Evolutionary conservation across 2,888 invertebrate genomes (phyloP).

Genomic region (Nomada fabriciana): DNA sequence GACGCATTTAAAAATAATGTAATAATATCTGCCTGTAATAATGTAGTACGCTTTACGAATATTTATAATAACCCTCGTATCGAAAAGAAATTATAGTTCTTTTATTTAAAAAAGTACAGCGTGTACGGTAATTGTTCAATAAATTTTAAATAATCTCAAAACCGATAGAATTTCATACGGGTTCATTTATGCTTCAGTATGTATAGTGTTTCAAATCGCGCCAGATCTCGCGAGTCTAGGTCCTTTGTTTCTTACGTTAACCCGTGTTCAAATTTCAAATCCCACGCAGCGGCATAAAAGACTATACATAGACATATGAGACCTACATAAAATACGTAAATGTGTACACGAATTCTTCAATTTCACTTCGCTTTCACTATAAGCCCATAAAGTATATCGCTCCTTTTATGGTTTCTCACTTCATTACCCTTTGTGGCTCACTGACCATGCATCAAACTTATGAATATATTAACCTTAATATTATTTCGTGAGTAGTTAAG

Average conservation of each 20-base stretch:
- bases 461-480: conserved; percentile 25
- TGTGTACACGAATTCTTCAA: conserved; percentile 38
- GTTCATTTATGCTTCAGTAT: conserved; percentile 6
- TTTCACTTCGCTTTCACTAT: conserved; percentile 29
- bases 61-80: too few species aligned
- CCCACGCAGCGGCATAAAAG: conserved; percentile 27
- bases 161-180: conserved; percentile 38
- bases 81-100: too few species aligned
- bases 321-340: conserved; percentile 15
- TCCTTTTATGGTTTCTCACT: background rate
- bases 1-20: too few species aligned
- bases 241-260: conserved; percentile 26
- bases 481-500: background rate
- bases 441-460: conserved; percentile 3
- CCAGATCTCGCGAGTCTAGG: conserved; percentile 7
- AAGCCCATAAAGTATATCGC: conserved; percentile 4
- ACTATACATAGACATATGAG: conserved; percentile 34
- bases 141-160: conserved; percentile 23
- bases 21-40: too few species aligned
- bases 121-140: background rate
- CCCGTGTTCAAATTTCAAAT: conserved; percentile 30
- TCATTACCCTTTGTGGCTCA: conserved; percentile 23
- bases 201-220: conserved; percentile 45
- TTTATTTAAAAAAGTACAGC: too few species aligned
- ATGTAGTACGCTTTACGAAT: too few species aligned